These are phyloP conservation scores for Enteromius argenteus DNA, from an alignment of 2,797 vertebrate genomes.

Conservation along the genomic window DNA sequence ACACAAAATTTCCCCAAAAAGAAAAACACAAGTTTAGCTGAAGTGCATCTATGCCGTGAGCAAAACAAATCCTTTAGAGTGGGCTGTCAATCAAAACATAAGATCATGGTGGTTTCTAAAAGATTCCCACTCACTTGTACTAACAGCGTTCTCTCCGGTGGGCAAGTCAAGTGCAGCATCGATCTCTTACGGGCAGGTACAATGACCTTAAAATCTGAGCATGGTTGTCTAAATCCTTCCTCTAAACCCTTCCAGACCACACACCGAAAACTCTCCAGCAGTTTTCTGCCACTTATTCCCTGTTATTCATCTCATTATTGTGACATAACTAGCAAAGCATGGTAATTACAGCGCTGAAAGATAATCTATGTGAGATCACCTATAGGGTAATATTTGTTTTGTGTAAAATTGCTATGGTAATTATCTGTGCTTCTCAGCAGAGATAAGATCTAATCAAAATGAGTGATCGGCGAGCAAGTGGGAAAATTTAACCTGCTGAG, in stretches of 20 bases:
- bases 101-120: slow-evolving; percentile 28
- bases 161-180: slow-evolving; percentile 17
- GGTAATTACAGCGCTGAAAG: slow-evolving; percentile 39
- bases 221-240: background rate
- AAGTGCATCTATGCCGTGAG: slow-evolving; percentile 64
- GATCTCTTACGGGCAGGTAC: slow-evolving; percentile 1
- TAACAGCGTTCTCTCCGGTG: slow-evolving; percentile 20
- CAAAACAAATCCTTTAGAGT: slow-evolving; percentile 57
- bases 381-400: slow-evolving; percentile 53
- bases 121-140: slow-evolving; percentile 36
- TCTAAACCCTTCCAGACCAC: slow-evolving; percentile 11
- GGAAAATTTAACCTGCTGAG: slow-evolving; percentile 33
- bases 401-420: slow-evolving; percentile 45
- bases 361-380: slow-evolving; percentile 44
- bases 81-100: slow-evolving; percentile 47
- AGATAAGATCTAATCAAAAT: slow-evolving; percentile 53
- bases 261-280: background rate
- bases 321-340: slow-evolving; percentile 36
- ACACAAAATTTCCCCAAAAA: slow-evolving; percentile 1
- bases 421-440: slow-evolving; percentile 50
- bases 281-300: slow-evolving; percentile 20
- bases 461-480: slow-evolving; percentile 30
- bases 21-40: slow-evolving; percentile 1
- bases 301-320: slow-evolving; percentile 22
- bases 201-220: slow-evolving; percentile 10